Conservation (phyloP, 92 coral and sea anemone genomes). For the Zoanthus sociatus region DNA sequence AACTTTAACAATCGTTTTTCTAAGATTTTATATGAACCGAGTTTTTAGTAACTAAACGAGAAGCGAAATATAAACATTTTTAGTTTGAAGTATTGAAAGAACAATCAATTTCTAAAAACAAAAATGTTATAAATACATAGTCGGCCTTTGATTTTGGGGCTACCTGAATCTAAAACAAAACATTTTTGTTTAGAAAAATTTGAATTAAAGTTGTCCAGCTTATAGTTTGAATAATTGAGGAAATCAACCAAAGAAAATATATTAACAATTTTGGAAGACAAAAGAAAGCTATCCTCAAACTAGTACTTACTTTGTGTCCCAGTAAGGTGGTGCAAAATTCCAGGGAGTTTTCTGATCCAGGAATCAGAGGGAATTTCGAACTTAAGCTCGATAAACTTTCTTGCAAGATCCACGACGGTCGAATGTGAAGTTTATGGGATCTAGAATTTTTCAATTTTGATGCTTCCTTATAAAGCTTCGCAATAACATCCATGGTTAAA, state of each 20-base stretch:
- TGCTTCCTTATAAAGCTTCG: conserved; percentile 44
- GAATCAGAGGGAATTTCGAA: conserved; percentile 91
- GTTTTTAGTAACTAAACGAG: too few species aligned
- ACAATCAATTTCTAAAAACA: too few species aligned
- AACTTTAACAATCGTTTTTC: too few species aligned
- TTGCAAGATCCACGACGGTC: conserved; percentile 81
- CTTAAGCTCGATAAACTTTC: conserved; percentile 87
- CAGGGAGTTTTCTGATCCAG: conserved; percentile 85
- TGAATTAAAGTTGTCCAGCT: too few species aligned
- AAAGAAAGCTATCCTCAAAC: not conserved
- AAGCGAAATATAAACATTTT: too few species aligned
- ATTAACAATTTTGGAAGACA: not conserved
- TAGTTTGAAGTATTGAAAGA: too few species aligned
- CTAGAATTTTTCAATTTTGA: not conserved
- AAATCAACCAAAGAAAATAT: not conserved
- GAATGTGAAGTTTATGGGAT: conserved; percentile 61
- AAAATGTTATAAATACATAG: too few species aligned
- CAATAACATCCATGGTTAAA: conserved; percentile 73
- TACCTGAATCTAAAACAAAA: too few species aligned
- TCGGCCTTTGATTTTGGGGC: too few species aligned
- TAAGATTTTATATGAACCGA: too few species aligned
- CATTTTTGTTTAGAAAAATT: not conserved
- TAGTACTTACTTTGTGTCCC: conserved; percentile 76
- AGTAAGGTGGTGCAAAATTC: conserved; percentile 89
- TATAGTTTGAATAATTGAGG: not conserved